Evolutionary conservation across 1,140 invertebrate species (phyloP).

Genomic region (Rhopalosiphum maidis): DNA sequence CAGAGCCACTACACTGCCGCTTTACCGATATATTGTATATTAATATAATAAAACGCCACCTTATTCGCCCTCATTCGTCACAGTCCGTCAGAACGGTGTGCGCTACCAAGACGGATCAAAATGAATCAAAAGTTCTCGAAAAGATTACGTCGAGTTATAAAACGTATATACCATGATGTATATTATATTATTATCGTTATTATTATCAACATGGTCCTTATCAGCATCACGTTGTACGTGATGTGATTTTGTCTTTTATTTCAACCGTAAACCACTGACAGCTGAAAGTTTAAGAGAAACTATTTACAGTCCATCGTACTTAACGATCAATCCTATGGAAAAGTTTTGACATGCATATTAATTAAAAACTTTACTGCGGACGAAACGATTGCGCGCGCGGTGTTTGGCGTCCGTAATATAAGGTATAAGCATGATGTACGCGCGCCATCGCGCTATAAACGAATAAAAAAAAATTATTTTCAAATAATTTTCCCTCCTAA

Average conservation of each 20-base stretch:
- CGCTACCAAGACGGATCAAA: slow-evolving; percentile 52
- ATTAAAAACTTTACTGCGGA: neutral
- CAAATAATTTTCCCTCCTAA: neutral
- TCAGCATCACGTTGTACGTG: neutral
- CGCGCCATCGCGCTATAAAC: neutral
- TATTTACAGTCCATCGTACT: neutral
- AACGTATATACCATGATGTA: neutral
- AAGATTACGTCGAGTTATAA: neutral
- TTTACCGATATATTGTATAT: slow-evolving; percentile 27
- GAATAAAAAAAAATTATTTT: neutral
- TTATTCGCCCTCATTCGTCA: slow-evolving; percentile 39
- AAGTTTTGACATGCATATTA: neutral
- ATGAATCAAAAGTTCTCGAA: slow-evolving; percentile 15
- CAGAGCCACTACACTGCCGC: neutral
- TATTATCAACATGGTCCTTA: neutral
- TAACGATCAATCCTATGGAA: neutral
- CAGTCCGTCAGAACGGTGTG: slow-evolving; percentile 21
- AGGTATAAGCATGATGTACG: neutral
- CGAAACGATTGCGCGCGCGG: neutral
- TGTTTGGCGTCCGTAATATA: neutral
- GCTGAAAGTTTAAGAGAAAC: neutral
- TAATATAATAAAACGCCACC: slow-evolving; percentile 47
- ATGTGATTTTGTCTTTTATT: slow-evolving; percentile 6
- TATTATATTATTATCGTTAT: neutral
- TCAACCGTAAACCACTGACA: neutral